These are phyloP conservation scores for Pachycephus smyrnensis DNA, from an alignment of 2,888 invertebrate genomes.

Conservation along the genomic window DNA sequence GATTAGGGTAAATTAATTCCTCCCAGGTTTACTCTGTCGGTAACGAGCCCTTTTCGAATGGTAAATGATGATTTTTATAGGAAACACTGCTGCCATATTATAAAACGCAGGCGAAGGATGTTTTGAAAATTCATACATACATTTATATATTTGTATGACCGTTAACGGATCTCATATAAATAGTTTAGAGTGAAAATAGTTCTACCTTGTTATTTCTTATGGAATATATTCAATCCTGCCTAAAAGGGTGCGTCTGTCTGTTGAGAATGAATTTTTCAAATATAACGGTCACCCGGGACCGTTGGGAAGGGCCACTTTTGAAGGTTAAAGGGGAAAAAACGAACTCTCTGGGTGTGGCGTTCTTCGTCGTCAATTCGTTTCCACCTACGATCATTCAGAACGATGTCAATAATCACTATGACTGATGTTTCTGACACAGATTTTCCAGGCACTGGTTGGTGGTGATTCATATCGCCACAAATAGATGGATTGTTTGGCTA, in stretches of 20 bases:
- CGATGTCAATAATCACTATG: background rate
- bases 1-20: background rate
- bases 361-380: background rate
- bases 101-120: background rate
- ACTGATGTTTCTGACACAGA: background rate
- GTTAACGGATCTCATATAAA: background rate
- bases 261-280: background rate
- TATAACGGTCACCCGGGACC: background rate
- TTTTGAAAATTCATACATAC: background rate
- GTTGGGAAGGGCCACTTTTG: background rate
- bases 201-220: background rate
- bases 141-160: background rate
- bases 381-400: background rate
- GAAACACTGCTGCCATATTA: background rate
- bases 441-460: background rate
- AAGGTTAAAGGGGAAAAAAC: background rate
- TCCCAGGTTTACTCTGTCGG: background rate
- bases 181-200: background rate
- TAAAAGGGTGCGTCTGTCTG: background rate
- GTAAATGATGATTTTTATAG: background rate
- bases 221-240: background rate
- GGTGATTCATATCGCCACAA: background rate
- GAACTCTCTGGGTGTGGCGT: background rate
- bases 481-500: too few species aligned
- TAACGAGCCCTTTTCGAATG: background rate